Base-by-base conservation (phyloP, 2,888 invertebrate species). In the Drosophila tanythrix region DNA sequence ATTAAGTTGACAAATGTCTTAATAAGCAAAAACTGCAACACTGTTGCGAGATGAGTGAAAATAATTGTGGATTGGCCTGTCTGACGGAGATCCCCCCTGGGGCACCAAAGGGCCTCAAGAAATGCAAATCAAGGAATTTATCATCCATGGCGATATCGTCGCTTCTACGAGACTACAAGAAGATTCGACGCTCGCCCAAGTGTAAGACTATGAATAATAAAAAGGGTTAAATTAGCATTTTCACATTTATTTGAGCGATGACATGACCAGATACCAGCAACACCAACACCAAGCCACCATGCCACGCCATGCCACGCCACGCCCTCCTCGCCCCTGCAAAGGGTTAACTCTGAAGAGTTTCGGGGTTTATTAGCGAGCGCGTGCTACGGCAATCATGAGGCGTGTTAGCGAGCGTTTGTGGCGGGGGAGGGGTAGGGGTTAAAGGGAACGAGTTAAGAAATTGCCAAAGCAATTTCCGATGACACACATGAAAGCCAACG, bases 191-290 rank as follows among this genome's bases (percentile, higher is more conserved):
- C 60, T 78, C 79, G 82, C 74, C 80, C 82, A 88, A 86, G 76
- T 85, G 81, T 81, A 88, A 91, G 89, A 90, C 92, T 90, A 92
- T 92, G 92, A 92, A 92, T 92, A 91, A 88, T 90, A 91, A 92
- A 90, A 92, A 92, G 91, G 91, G 91, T 92, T 92, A 89, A 92
- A 92, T 92, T 92, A 90, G 91, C 92, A 92, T 92, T 91, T 91
- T 89, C 87, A 86, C 87, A 89, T 89, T 90, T 85, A 82, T 80
- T 90, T 90, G 89, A 90, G 89, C 86, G 90, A 89, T 90, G 91
- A 87, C 89, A 90, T 82, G 86, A 71, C 80, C 64, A 66, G 85
- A 86, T 86, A 56, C 27, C 56, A 38, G 38, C 56, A 29, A 38
- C 56, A 46, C 46, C 56, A 29, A 38, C 56, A 46, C 46, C 21